Base-by-base conservation (phyloP, 2,113 vertebrate genomes). In the Oryzias curvinotus region DNA sequence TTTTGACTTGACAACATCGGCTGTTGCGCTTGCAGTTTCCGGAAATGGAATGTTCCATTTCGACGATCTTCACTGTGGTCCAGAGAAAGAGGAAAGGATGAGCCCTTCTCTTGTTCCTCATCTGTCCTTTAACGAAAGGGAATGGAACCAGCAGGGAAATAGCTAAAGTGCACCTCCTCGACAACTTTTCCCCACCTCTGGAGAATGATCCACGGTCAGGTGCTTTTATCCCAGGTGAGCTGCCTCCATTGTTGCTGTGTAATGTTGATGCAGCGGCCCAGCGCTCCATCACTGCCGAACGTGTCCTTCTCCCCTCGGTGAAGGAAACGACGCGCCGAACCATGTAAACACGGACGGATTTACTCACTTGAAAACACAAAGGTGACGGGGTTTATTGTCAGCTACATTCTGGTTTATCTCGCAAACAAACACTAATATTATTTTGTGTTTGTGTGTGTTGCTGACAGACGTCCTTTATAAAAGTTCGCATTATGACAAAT, bases 131-230 rank as follows among this genome's bases (percentile, higher is more conserved):
- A 59, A 51, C 30, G 69, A 36, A 52, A 45, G 58, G 56, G 64
- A 57, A 88, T 90, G 83, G 76, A 66, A 53, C 67, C 71, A 16
- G 18, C 42, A 56, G 69, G 70, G 17, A 65, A 66, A 44, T 87
- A 81, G 65, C 57, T 36, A 28, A 45, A 36, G 65, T 14, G 56
- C 17, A 18, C 18, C 57, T 58, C 21, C 13, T 68, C 50, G 53
- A 60, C 5, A 52, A 19, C 57, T 43, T 57, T 4, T 14, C 60
- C 64, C 42, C 7, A 42, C 21, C 18, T n/a, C 45, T 71, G 79
- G 87, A 92, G 75, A 66, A 92, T 92, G 90, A 90, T 92, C 86
- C 89, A 88, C 83, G 82, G 85, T 59, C 88, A 86, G 82, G 68
- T 90, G 28, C 17, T 76, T 86, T 65, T 90, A 48, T 81, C 83